Percentiles rank a stretch among this genome's conserved stretches.
Evolutionary conservation across 2,888 invertebrate species (phyloP).

Genomic region (Hyppa rectilinea): DNA sequence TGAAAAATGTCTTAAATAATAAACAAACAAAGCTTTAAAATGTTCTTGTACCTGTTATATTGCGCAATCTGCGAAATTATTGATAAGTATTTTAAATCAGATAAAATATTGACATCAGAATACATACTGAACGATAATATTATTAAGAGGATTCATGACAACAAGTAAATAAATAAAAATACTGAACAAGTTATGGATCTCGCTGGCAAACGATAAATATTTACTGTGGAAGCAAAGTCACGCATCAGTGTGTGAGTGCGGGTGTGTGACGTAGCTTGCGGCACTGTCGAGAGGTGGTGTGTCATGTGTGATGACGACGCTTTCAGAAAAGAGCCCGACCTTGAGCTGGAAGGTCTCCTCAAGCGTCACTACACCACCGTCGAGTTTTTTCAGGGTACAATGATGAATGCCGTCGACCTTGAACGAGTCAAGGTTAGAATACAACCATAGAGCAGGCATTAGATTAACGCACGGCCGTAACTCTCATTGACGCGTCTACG

Average conservation of each 20-base stretch:
- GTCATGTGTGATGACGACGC: slow-evolving; percentile 86
- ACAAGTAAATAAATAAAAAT: slow-evolving; percentile 44
- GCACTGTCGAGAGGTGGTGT: slow-evolving; percentile 70
- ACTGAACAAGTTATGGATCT: slow-evolving; percentile 29
- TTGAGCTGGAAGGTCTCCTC: slow-evolving; percentile 99
- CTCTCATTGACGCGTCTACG: slow-evolving; percentile 88
- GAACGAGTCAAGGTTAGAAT: slow-evolving; percentile 99
- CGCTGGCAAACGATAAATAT: slow-evolving; percentile 30
- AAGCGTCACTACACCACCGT: slow-evolving; percentile 99
- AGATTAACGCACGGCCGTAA: slow-evolving; percentile 90
- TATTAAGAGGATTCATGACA: slow-evolving; percentile 9
- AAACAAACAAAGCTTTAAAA: neutral
- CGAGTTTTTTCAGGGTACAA: slow-evolving; percentile 99
- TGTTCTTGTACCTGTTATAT: slow-evolving; percentile 11
- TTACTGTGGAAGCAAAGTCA: slow-evolving; percentile 30
- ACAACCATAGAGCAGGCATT: slow-evolving; percentile 89
- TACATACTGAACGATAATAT: slow-evolving; percentile 10
- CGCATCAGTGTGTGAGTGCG: slow-evolving; percentile 24
- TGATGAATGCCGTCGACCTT: slow-evolving; percentile 99
- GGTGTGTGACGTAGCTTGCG: slow-evolving; percentile 45
- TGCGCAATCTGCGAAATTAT: slow-evolving; percentile 4
- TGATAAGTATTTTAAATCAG: slow-evolving; percentile 18
- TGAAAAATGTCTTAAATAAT: neutral
- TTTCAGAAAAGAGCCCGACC: slow-evolving; percentile 99
- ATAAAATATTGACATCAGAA: slow-evolving; percentile 34